Conservation (phyloP, 1,140 invertebrate genomes). For the Melipona quadrifasciata region DNA sequence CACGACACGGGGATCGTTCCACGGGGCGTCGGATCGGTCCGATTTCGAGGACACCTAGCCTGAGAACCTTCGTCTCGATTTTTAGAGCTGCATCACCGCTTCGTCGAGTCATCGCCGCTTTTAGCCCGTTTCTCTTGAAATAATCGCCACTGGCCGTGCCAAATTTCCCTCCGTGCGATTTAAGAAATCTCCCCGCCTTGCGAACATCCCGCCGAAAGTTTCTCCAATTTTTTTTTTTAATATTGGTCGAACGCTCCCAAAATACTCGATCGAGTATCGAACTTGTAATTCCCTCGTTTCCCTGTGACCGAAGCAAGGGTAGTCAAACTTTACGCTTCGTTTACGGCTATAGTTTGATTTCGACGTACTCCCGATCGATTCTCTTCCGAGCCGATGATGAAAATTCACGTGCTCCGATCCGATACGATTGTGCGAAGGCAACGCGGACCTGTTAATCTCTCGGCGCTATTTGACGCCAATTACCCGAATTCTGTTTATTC, state of each 20-base stretch:
- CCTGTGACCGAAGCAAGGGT: too few relatives aligned
- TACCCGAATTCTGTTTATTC: too few relatives aligned
- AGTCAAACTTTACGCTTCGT: too few relatives aligned
- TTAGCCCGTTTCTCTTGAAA: slow-evolving; percentile 34
- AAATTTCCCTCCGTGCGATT: slow-evolving; percentile 9
- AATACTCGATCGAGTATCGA: neutral
- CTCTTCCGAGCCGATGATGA: neutral
- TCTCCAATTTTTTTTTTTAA: neutral
- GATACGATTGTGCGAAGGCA: neutral
- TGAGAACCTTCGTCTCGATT: slow-evolving; percentile 14
- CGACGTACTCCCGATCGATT: neutral
- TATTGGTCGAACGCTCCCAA: neutral
- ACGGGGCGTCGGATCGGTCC: neutral
- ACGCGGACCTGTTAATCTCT: neutral
- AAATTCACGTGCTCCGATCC: neutral
- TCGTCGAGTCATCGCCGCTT: slow-evolving; percentile 33
- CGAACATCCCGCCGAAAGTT: neutral
- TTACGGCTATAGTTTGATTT: neutral
- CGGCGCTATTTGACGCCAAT: too few relatives aligned
- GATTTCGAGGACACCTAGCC: neutral
- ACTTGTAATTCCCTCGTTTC: neutral
- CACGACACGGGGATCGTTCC: neutral
- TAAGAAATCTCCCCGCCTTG: neutral
- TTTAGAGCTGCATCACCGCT: slow-evolving; percentile 13
- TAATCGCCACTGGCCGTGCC: slow-evolving; percentile 19